These are phyloP conservation scores for Drosophila tsacasi DNA, from an alignment of 1,140 invertebrate genomes.

Conservation along the genomic window DNA sequence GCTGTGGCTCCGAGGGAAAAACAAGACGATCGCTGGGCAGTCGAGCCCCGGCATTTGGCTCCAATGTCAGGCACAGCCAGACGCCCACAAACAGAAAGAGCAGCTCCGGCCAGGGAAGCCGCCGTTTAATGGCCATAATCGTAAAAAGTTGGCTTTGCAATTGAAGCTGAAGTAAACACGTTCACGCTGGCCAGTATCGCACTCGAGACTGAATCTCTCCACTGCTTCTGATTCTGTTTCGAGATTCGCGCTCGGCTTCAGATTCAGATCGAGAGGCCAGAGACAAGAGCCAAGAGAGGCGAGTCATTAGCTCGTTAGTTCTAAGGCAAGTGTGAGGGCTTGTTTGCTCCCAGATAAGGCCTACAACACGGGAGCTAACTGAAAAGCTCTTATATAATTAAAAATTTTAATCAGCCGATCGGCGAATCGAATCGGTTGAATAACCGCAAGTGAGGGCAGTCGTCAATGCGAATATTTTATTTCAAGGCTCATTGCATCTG, in stretches of 20 bases:
- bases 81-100: constrained; percentile 21
- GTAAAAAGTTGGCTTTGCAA: constrained; percentile 26
- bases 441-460: constrained; percentile 24
- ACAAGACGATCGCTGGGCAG: constrained; percentile 26
- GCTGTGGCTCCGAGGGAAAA: constrained; percentile 18
- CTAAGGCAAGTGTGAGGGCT: constrained; percentile 11
- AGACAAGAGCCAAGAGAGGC: constrained; percentile 7
- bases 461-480: constrained; percentile 16
- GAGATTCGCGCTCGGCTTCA: background rate
- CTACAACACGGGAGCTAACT: constrained; percentile 16
- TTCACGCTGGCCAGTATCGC: constrained; percentile 44
- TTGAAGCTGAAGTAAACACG: constrained; percentile 45
- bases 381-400: constrained; percentile 44
- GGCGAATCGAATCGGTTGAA: constrained; percentile 15
- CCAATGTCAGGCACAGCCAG: constrained; percentile 27
- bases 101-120: constrained; percentile 16
- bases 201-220: constrained; percentile 42
- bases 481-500: constrained; percentile 6
- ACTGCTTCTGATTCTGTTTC: constrained; percentile 7
- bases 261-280: constrained; percentile 13
- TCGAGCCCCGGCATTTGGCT: constrained; percentile 2
- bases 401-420: constrained; percentile 16
- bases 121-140: constrained; percentile 45
- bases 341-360: constrained; percentile 31
- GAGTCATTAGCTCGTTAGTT: constrained; percentile 37